Percentiles rank a stretch among this genome's conserved stretches.
Conservation (phyloP, 1,140 invertebrate genomes). For the Hormaphis cornu region DNA sequence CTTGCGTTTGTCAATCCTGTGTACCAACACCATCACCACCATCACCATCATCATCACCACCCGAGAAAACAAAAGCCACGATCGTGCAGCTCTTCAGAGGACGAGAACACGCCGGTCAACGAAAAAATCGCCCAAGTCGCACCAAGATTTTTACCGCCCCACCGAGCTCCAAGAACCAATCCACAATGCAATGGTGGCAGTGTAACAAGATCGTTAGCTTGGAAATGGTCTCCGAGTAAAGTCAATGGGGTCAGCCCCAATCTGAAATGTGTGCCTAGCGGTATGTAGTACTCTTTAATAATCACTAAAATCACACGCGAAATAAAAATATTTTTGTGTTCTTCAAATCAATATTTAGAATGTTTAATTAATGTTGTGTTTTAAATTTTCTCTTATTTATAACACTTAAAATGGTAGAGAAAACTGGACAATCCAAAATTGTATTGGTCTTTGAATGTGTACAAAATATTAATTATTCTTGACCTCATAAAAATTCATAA, state of each 20-base stretch:
- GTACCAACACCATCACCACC: constrained; percentile 47
- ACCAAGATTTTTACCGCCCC: constrained; percentile 36
- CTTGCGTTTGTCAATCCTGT: constrained; percentile 80
- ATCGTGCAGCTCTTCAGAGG: constrained; percentile 41
- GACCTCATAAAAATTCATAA: too few relatives aligned
- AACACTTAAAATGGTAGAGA: too few relatives aligned
- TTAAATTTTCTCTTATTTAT: too few relatives aligned
- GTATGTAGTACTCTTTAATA: neutral
- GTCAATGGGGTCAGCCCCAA: constrained; percentile 15
- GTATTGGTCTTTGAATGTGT: too few relatives aligned
- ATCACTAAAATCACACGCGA: too few relatives aligned
- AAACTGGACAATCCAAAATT: too few relatives aligned
- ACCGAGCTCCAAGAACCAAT: constrained; percentile 38
- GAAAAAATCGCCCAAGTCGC: constrained; percentile 38
- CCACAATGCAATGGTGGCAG: constrained; percentile 36
- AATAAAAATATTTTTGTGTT: too few relatives aligned
- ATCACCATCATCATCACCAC: constrained; percentile 50
- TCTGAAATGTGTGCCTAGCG: neutral
- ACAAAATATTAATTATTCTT: too few relatives aligned
- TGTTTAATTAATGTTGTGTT: too few relatives aligned
- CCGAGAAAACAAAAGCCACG: constrained; percentile 36
- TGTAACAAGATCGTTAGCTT: constrained; percentile 29
- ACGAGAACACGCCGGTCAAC: constrained; percentile 36
- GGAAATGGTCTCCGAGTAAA: constrained; percentile 26
- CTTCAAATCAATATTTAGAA: too few relatives aligned